Evolutionary conservation across 2,888 invertebrate species (phyloP).

Genomic region (Hemistola chrysoprasaria): DNA sequence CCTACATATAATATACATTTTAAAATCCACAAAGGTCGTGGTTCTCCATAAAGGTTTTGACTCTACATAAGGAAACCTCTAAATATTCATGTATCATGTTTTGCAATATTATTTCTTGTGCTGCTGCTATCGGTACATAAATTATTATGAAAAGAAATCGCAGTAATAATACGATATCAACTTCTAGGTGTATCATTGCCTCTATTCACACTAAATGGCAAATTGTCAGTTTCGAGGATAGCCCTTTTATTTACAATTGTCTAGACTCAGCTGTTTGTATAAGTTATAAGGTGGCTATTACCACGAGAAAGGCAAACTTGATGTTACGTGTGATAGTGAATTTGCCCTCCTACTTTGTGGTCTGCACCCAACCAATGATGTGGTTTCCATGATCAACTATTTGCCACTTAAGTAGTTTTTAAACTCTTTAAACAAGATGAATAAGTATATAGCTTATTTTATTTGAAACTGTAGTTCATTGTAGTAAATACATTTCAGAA

Average conservation of each 20-base stretch:
- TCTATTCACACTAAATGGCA: constrained; percentile 72
- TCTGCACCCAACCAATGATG: constrained; percentile 42
- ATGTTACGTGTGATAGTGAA: constrained; percentile 29
- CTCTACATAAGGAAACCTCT: no score
- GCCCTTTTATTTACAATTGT: constrained; percentile 42
- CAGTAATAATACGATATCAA: constrained; percentile 68
- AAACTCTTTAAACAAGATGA: no score
- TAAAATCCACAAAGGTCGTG: no score
- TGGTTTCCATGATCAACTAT: constrained; percentile 5
- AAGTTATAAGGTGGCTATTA: constrained; percentile 40
- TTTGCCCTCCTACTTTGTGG: constrained; percentile 34
- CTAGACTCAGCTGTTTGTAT: constrained; percentile 30
- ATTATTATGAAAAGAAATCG: no score
- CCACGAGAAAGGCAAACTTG: constrained; percentile 8
- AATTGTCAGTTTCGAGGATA: constrained; percentile 66
- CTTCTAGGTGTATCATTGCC: constrained; percentile 63
- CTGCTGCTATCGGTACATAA: constrained; percentile 55
- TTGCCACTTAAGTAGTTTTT: constrained; percentile 5
- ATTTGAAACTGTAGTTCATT: no score
- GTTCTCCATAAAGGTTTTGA: no score
- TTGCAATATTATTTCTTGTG: no score
- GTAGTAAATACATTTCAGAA: no score
- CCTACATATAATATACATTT: no score
- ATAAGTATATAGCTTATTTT: no score
- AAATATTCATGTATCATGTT: no score